These are phyloP conservation scores for Tricholauxania praeusta DNA, from an alignment of 2,888 invertebrate species.

Conservation along the genomic window DNA sequence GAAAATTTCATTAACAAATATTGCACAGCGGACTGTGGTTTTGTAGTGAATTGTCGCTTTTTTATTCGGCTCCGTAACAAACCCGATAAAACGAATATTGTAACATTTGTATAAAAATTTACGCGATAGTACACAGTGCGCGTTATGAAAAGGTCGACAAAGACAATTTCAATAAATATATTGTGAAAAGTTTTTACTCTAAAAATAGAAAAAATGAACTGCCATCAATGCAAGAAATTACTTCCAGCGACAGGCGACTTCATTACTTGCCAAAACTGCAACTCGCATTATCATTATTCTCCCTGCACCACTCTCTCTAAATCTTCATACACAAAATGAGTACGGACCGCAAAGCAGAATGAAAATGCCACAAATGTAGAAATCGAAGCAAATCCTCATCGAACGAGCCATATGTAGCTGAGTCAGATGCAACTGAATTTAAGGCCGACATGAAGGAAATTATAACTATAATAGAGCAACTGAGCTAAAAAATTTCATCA, in stretches of 20 bases:
- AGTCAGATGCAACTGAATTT: conserved; percentile 6
- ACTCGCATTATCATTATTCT: conserved; percentile 7
- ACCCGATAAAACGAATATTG: conserved; percentile 3
- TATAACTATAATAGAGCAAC: neutral
- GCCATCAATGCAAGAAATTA: conserved; percentile 1
- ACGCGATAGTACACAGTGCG: neutral
- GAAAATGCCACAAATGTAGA: conserved; percentile 13
- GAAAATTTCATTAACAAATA: too few relatives aligned
- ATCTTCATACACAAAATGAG: conserved; percentile 9
- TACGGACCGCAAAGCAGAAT: neutral
- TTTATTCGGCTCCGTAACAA: conserved; percentile 15
- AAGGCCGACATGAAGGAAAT: conserved; percentile 10
- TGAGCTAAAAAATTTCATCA: neutral
- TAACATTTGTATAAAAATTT: neutral
- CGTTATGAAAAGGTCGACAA: neutral
- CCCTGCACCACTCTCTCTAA: conserved; percentile 11
- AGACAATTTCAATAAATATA: neutral
- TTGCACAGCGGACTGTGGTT: neutral
- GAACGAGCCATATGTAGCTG: neutral
- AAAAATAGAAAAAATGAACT: neutral
- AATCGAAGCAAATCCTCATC: neutral
- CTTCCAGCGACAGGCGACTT: conserved; percentile 7
- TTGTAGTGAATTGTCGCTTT: conserved; percentile 6
- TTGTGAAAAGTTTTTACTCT: neutral
- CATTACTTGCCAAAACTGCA: conserved; percentile 7